phyloP scores from a whole-genome alignment of 1,140 invertebrate species.

The Chrysopa pallens region DNA sequence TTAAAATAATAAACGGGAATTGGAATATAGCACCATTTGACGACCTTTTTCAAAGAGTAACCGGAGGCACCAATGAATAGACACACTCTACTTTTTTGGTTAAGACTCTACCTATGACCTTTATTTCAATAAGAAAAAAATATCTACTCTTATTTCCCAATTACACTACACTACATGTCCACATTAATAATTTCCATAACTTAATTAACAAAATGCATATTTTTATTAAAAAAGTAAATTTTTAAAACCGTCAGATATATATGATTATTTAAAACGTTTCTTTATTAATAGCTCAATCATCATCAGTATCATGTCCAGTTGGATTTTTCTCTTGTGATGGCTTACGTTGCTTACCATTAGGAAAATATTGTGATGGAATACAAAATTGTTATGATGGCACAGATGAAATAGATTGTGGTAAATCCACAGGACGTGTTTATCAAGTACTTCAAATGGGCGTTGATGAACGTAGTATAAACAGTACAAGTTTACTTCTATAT shows the following conservation, averaged over 20 bases:
- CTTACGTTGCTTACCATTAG: conserved; percentile 34
- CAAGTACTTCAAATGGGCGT: conserved; percentile 31
- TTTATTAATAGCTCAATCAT: conserved; percentile 11
- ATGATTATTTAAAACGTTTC: neutral
- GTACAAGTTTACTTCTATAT: conserved; percentile 28
- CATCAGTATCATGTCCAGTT: conserved; percentile 26
- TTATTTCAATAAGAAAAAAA: too few relatives aligned
- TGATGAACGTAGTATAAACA: conserved; percentile 27
- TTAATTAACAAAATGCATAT: too few relatives aligned
- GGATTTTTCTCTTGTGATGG: conserved; percentile 44
- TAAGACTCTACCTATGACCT: too few relatives aligned
- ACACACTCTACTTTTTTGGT: too few relatives aligned
- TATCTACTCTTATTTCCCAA: too few relatives aligned
- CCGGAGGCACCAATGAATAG: too few relatives aligned
- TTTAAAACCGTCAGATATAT: neutral
- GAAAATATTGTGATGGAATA: conserved; percentile 42
- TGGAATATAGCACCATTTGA: too few relatives aligned
- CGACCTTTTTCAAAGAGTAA: too few relatives aligned
- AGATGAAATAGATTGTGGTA: conserved; percentile 49
- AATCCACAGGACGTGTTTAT: conserved; percentile 24
- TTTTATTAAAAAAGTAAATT: neutral
- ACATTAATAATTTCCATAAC: too few relatives aligned
- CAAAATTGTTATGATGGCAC: conserved; percentile 48
- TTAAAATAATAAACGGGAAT: too few relatives aligned
- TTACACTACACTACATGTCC: too few relatives aligned